Base-by-base conservation (phyloP, 2,113 vertebrate genomes). In the Phaethornis superciliosus region DNA sequence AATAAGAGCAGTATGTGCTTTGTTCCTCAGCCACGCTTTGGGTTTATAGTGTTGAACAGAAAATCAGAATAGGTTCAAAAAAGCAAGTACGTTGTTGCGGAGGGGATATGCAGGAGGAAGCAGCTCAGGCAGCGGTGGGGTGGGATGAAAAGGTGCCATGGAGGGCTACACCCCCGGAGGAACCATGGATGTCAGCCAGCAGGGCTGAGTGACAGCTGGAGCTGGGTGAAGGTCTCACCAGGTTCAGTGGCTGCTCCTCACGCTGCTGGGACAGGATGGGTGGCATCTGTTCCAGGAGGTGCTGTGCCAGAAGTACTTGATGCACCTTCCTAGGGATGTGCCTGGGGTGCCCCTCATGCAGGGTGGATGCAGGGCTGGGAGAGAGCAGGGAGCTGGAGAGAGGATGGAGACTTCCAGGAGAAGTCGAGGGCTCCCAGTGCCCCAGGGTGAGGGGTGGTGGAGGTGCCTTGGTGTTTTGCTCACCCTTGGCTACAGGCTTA, bases 41-140 rank as follows among this genome's bases (percentile, higher is more conserved):
- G 12, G 22, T 67, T 47, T 42, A 22, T 6, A 4, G 40, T 0
- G 5, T 49, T 12, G 47, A 70, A 9, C 40, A 59, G 58, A 54
- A 32, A 26, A 11, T 19, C 28, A 16, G 27, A 35, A 47, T 0
- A 16, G 28, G 64, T 49, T 65, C 37, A 4, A 60, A 55, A 49
- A 14, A 65, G 46, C 0, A 0, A 7, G 28, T 10, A 5, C 1
- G 0, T 12, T 7, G 1, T 6, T 28, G 47, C 26, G 0, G 0
- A 16, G 59, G 40, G 52, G 35, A 7, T 0, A 5, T 3, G 51
- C 3, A 28, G 46, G 44, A 33, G 56, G 18, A 55, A 42, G 6
- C 13, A 35, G 46, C 40, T 26, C n/a, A 54, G 30, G 23, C 1
- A n/a, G 67, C n/a, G 30, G 71, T 4, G 1, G 13, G 30, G 27